Evolutionary conservation across 2,113 vertebrate species (phyloP).

Genomic region (Aegotheles bennettii): DNA sequence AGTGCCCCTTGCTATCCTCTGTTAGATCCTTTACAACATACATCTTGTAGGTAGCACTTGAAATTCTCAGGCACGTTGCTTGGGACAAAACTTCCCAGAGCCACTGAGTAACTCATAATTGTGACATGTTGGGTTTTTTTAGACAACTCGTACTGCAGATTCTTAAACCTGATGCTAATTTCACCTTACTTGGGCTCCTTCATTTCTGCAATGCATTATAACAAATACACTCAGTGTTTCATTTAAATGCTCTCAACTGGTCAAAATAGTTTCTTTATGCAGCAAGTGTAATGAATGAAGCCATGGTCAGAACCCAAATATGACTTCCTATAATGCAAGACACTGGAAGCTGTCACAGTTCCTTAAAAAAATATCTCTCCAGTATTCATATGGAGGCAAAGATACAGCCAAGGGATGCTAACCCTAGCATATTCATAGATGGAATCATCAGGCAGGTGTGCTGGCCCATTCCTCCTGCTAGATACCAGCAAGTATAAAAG

Average conservation of each 20-base stretch:
- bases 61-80: not conserved
- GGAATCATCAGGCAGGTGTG: accelerated
- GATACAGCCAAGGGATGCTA: not conserved
- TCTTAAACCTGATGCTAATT: not conserved
- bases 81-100: not conserved
- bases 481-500: not conserved
- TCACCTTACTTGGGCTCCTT: not conserved
- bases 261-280: not conserved
- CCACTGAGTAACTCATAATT: not conserved
- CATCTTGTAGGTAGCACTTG: not conserved
- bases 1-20: not conserved
- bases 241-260: not conserved
- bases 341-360: not conserved
- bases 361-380: not conserved
- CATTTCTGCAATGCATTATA: not conserved
- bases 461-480: not conserved
- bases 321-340: not conserved
- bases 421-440: accelerated
- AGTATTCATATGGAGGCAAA: not conserved
- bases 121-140: not conserved
- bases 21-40: not conserved
- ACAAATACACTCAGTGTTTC: not conserved
- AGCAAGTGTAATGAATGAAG: not conserved
- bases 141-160: not conserved
- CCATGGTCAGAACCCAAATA: not conserved